phyloP scores from a whole-genome alignment of 2,113 vertebrate species.

The Hippocampus mohnikei region DNA sequence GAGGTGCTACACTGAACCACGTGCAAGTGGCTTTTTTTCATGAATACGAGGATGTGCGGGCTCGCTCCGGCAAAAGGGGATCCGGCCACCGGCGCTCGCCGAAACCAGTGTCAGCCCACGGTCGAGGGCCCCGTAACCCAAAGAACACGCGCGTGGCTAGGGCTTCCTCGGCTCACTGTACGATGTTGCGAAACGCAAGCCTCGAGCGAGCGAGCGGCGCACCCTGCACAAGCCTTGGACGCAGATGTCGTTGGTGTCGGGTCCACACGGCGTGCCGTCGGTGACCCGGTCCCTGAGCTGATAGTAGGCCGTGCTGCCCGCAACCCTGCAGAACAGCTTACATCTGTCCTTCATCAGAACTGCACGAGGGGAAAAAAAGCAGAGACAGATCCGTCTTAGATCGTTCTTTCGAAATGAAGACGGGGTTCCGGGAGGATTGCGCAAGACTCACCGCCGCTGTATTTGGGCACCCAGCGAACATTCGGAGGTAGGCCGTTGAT shows the following conservation, averaged over 20 bases:
- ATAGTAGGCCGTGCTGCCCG: slow-evolving; percentile 92
- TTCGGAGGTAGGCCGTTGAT: slow-evolving; percentile 94
- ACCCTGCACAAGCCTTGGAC: slow-evolving; percentile 98
- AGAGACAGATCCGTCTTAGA: not conserved
- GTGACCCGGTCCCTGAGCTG: slow-evolving; percentile 95
- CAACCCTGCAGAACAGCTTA: slow-evolving; percentile 95
- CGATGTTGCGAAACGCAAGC: not conserved
- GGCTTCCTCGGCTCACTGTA: not conserved
- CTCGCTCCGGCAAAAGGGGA: slow-evolving; percentile 13
- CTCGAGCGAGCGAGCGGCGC: slow-evolving; percentile 29
- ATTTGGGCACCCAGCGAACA: slow-evolving; percentile 97
- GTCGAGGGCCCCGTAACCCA: slow-evolving; percentile 24
- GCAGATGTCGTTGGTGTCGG: slow-evolving; percentile 95
- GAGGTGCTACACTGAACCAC: slow-evolving; percentile 4
- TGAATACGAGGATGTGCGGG: slow-evolving; percentile 21
- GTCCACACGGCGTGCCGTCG: slow-evolving; percentile 93
- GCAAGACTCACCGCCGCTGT: slow-evolving; percentile 88
- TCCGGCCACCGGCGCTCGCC: slow-evolving; percentile 19
- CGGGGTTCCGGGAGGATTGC: not conserved
- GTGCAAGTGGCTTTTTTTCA: slow-evolving; percentile 15
- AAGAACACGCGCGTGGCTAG: slow-evolving; percentile 27
- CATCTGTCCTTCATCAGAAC: slow-evolving; percentile 98
- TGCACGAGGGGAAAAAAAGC: slow-evolving; percentile 46
- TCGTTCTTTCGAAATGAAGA: too few relatives aligned
- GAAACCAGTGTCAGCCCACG: slow-evolving; percentile 12